phyloP scores from a whole-genome alignment of 2,113 vertebrate genomes.

The Hiodon alosoides region DNA sequence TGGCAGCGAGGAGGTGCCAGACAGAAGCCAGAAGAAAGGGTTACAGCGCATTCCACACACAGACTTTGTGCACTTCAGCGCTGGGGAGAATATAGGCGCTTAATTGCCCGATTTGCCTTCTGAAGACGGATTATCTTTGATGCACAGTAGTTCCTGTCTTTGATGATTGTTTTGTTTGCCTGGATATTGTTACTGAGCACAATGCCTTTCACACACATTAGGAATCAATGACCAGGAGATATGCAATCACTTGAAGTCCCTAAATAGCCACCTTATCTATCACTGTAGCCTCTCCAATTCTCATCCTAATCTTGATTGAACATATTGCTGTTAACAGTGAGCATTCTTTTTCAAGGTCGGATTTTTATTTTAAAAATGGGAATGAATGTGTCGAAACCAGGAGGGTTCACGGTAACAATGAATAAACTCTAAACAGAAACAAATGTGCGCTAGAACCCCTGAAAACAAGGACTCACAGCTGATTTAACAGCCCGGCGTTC shows the following conservation, averaged over 20 bases:
- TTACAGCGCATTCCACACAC: neutral
- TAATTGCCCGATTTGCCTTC: no score
- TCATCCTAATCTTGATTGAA: slow-evolving; percentile 49
- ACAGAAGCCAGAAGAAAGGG: neutral
- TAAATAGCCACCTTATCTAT: neutral
- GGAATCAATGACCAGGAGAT: neutral
- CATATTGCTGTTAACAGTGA: slow-evolving; percentile 53
- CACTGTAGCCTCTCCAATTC: neutral
- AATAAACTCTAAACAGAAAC: slow-evolving; percentile 69
- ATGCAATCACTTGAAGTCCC: no score
- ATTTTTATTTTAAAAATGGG: slow-evolving; percentile 42
- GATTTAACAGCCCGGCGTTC: slow-evolving; percentile 71
- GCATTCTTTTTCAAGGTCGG: slow-evolving; percentile 44
- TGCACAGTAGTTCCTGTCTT: neutral
- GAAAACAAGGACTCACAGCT: slow-evolving; percentile 69
- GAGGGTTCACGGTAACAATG: slow-evolving; percentile 50
- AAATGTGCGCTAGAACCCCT: slow-evolving; percentile 77
- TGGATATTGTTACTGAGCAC: neutral
- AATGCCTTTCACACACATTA: neutral
- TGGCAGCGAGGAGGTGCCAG: neutral
- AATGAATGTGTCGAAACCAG: slow-evolving; percentile 56
- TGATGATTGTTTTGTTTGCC: neutral
- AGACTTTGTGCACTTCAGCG: no score
- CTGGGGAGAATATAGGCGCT: no score
- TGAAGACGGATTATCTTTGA: no score